Percentiles rank a stretch among this genome's conserved stretches.
These are phyloP conservation scores for Sesia bembeciformis DNA, from an alignment of 2,888 invertebrate genomes.

Conservation along the genomic window DNA sequence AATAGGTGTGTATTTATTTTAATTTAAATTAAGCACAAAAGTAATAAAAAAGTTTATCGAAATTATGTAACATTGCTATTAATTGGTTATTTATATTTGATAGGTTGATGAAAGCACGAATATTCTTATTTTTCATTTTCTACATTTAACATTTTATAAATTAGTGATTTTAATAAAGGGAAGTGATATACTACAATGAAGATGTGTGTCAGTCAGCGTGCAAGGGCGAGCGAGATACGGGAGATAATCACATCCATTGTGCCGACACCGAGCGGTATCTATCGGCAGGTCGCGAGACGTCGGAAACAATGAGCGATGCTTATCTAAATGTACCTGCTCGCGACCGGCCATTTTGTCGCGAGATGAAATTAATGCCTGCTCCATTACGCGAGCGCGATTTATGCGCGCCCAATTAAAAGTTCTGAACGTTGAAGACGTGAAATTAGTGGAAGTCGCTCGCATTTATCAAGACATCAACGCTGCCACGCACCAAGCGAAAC, in stretches of 20 bases:
- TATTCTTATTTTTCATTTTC: too few relatives aligned
- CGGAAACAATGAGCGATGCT: slow-evolving; percentile 64
- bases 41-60: too few relatives aligned
- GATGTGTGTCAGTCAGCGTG: background rate
- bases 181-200: background rate
- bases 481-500: slow-evolving; percentile 66
- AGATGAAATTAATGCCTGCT: slow-evolving; percentile 58
- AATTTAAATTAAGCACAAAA: too few relatives aligned
- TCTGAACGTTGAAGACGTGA: slow-evolving; percentile 60
- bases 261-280: slow-evolving; percentile 1
- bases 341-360: slow-evolving; percentile 54
- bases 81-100: too few relatives aligned
- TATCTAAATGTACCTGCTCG: slow-evolving; percentile 52
- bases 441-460: slow-evolving; percentile 70
- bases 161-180: background rate
- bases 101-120: too few relatives aligned
- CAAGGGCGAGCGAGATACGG: background rate
- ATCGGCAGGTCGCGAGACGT: slow-evolving; percentile 19
- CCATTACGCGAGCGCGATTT: slow-evolving; percentile 62
- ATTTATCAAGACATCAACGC: slow-evolving; percentile 74
- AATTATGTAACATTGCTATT: too few relatives aligned
- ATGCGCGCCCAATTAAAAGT: slow-evolving; percentile 71
- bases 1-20: too few relatives aligned
- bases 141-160: too few relatives aligned
- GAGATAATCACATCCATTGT: background rate